Percentiles rank a stretch among this genome's conserved stretches.
phyloP scores from a whole-genome alignment of 2,797 vertebrate species.

The Tenualosa thibaudeaui region DNA sequence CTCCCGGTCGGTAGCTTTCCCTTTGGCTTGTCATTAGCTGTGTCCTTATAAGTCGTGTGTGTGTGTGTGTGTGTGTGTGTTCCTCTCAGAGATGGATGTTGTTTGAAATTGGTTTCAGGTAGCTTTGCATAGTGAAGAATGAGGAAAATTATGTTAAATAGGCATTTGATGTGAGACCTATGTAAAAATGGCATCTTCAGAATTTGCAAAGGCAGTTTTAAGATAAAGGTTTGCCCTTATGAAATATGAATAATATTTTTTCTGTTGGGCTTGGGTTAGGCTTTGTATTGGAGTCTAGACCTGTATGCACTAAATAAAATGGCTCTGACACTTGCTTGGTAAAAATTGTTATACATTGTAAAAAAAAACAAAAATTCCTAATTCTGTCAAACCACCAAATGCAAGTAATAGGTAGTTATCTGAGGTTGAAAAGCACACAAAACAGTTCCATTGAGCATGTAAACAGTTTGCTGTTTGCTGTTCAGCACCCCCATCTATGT shows the following conservation, averaged over 20 bases:
- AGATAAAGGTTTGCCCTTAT: not conserved
- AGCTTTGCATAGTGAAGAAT: slow-evolving; percentile 22
- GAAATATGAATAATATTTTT: not conserved
- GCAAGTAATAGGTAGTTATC: not conserved
- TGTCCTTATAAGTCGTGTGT: slow-evolving; percentile 59
- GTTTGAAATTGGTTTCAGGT: slow-evolving; percentile 36
- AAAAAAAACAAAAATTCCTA: not conserved
- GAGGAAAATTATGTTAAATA: not conserved
- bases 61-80: slow-evolving; percentile 50
- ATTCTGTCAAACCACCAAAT: not conserved
- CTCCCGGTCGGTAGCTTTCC: slow-evolving; percentile 97
- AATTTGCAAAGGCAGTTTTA: not conserved
- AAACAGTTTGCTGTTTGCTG: slow-evolving; percentile 38
- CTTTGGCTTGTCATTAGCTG: slow-evolving; percentile 74
- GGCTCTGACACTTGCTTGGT: not conserved
- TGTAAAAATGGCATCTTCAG: not conserved
- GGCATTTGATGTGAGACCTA: not conserved
- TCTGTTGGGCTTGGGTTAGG: not conserved
- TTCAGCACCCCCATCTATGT: slow-evolving; percentile 15
- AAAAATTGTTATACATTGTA: not conserved
- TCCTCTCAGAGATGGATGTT: slow-evolving; percentile 55
- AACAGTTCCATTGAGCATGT: slow-evolving; percentile 33
- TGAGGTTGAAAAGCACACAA: not conserved
- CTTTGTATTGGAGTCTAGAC: no score
- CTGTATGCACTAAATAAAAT: not conserved